Evolutionary conservation across 2,113 vertebrate genomes (phyloP).

Genomic region (Peucedramus taeniatus): DNA sequence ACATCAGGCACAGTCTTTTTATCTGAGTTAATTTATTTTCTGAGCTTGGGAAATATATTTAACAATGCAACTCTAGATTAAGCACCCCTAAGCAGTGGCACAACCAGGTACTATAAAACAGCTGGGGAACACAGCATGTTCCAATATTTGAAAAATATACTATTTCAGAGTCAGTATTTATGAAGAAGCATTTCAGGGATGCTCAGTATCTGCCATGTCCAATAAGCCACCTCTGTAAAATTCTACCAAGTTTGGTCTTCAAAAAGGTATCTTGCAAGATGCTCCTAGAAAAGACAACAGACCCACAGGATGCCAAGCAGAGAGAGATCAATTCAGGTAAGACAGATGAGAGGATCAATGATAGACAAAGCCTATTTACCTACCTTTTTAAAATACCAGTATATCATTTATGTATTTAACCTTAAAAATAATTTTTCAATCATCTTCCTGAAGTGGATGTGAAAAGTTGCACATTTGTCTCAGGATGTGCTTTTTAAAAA

Average conservation of each 20-base stretch:
- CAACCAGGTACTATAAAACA: not conserved
- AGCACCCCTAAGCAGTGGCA: not conserved
- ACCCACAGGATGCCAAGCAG: not conserved
- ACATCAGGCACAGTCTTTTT: not conserved
- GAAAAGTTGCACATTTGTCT: not conserved
- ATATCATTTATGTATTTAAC: not conserved
- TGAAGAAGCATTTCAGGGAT: not conserved
- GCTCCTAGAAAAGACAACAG: not conserved
- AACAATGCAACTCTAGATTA: not conserved
- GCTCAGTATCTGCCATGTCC: not conserved
- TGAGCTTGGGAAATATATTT: not conserved
- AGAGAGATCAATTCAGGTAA: not conserved
- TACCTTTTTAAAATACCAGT: not conserved
- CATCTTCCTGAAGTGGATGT: not conserved
- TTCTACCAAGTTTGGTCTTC: not conserved
- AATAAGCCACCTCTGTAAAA: not conserved
- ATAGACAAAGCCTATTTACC: not conserved
- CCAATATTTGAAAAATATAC: not conserved
- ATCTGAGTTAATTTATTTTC: not conserved
- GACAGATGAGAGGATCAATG: not conserved
- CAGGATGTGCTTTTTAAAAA: not conserved
- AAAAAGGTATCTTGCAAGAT: not conserved
- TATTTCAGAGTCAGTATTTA: not conserved
- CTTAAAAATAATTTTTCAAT: not conserved
- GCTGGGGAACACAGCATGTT: not conserved